Evolutionary conservation across 2,888 invertebrate genomes (phyloP), one percentile per base, ranked within the genome.

Genomic region (Oscheius onirici): DNA sequence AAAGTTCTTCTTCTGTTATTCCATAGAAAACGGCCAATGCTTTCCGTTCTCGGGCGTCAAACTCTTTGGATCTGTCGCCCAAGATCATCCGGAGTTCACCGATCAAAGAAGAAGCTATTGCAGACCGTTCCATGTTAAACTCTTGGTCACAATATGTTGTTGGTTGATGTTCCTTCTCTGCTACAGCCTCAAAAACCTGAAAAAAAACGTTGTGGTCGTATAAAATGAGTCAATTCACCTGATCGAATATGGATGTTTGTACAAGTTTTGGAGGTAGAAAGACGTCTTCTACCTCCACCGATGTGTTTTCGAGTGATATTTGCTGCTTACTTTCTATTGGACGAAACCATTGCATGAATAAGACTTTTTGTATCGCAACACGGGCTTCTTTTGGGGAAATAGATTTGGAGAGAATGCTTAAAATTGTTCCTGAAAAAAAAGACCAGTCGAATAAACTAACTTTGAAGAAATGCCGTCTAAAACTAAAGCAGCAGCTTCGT

Each of bases 1-100:
- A 5, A 17, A 69, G 22, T 41, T 70, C 70, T 52, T 70, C 63
- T 51, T 70, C 70, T 3, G 63, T 28, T n/a, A 70, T 43, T 5
- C 63, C 70, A 40, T 70, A 70, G 41, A 70, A 70, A 34, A 34
- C 51, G 22, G 70, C 70, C 17, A 70, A 54, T 8, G 70, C 70
- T 43, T 51, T 61, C 17, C 70, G 8, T 26, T 70, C 70, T n/a
- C 70, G 40, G 5, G 20, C n/a, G 15, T 61, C 61, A 44, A 52
- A 70, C 15, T 70, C 70, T 26, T 43, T 63, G 15, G 70, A 70
- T 15, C 55, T 28, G 17, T 41, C 63, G n/a, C 54, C 44, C 0
- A 70, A 34, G 15, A 61, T 61, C 26, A 44, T 51, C 10, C 54
- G 40, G 1, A 70, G 52, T 43, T 70, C 70, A 15, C 54, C 55